A percentile compares a stretch with the other conserved stretches of the same genome.
These are phyloP conservation scores for Azorinus chamasolen DNA, from an alignment of 2,888 invertebrate genomes.

Conservation along the genomic window DNA sequence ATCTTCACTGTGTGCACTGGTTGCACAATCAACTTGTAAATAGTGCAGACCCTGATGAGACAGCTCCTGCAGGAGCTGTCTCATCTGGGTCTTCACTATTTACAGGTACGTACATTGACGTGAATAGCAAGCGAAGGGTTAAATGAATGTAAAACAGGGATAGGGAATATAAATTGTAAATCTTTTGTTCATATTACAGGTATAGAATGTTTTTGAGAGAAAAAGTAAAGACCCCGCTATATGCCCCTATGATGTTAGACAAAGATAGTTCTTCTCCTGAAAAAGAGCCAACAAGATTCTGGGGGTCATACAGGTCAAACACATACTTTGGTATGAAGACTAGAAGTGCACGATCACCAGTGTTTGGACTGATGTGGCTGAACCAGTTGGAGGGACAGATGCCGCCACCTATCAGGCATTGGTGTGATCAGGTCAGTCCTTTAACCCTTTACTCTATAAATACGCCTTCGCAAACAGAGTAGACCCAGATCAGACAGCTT, in stretches of 20 bases:
- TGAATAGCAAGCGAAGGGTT: too few relatives aligned
- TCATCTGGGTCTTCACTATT: too few relatives aligned
- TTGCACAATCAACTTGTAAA: too few relatives aligned
- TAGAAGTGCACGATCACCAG: conserved; percentile 94
- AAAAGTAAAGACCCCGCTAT: conserved; percentile 75
- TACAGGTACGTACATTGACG: too few relatives aligned
- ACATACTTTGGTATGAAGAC: conserved; percentile 90
- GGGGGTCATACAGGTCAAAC: conserved; percentile 93
- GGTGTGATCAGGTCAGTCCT: conserved; percentile 90
- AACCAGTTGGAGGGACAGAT: conserved; percentile 89
- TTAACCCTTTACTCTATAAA: too few relatives aligned
- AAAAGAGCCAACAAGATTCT: conserved; percentile 87
- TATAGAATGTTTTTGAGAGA: conserved; percentile 74
- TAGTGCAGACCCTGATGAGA: too few relatives aligned
- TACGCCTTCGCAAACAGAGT: too few relatives aligned
- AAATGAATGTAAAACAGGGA: too few relatives aligned
- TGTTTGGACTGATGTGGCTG: conserved; percentile 99
- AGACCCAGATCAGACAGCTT: too few relatives aligned
- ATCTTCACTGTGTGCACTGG: too few relatives aligned
- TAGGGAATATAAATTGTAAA: background rate
- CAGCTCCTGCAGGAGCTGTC: too few relatives aligned
- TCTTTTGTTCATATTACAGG: conserved; percentile 21
- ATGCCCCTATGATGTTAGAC: conserved; percentile 73
- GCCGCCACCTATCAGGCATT: conserved; percentile 91
- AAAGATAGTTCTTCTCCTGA: conserved; percentile 71